These are phyloP conservation scores for Calephelis virginiensis DNA, from an alignment of 1,140 invertebrate species.

Conservation along the genomic window DNA sequence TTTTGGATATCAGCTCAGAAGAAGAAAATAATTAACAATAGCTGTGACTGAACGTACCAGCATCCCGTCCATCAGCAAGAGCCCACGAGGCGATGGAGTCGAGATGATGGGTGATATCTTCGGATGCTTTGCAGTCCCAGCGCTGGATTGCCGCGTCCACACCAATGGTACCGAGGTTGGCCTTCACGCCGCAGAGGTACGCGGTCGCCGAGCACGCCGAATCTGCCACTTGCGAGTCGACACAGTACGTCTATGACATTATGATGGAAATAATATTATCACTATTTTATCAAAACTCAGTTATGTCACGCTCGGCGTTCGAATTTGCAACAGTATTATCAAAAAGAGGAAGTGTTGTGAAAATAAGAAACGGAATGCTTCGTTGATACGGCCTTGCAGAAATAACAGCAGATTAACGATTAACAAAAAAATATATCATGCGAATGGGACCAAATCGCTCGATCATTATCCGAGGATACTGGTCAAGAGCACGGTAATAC, in stretches of 20 bases:
- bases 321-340: too few species aligned
- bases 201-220: conserved; percentile 90
- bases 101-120: conserved; percentile 76
- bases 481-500: too few species aligned
- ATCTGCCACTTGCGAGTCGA: conserved; percentile 87
- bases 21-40: too few species aligned
- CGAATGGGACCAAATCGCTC: too few species aligned
- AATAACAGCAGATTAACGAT: too few species aligned
- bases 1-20: too few species aligned
- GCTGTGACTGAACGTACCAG: conserved; percentile 59
- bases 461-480: too few species aligned
- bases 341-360: too few species aligned
- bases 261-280: background rate
- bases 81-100: conserved; percentile 86
- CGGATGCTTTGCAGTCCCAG: conserved; percentile 79
- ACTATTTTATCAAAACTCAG: background rate
- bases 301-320: too few species aligned
- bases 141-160: conserved; percentile 82
- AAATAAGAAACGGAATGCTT: too few species aligned
- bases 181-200: conserved; percentile 89
- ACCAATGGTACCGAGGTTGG: conserved; percentile 87
- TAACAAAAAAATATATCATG: too few species aligned
- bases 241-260: conserved; percentile 85
- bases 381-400: too few species aligned
- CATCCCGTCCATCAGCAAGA: conserved; percentile 82